A percentile compares a stretch with the other conserved stretches of the same genome.
phyloP scores from a whole-genome alignment of 2,888 invertebrate genomes.

The Bellardia pandia region DNA sequence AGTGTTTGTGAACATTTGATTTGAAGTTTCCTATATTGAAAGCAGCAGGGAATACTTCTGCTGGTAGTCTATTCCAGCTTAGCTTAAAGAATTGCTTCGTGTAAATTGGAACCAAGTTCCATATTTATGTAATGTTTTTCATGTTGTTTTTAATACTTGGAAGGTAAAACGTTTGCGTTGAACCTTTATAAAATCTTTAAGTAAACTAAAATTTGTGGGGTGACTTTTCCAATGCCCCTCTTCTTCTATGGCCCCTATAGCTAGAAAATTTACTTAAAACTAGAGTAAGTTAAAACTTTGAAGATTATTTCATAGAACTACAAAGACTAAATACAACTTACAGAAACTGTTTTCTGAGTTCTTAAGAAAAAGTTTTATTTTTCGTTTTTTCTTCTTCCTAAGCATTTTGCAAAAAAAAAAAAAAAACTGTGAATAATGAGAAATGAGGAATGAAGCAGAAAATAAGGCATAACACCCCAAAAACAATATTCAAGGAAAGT shows the following conservation, averaged over 20 bases:
- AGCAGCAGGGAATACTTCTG: no score
- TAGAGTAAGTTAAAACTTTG: conserved; percentile 52
- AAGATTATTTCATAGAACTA: conserved; percentile 28
- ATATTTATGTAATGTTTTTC: no score
- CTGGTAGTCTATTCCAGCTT: no score
- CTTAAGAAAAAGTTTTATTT: conserved; percentile 38
- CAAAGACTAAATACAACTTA: conserved; percentile 7
- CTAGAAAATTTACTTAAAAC: conserved; percentile 1
- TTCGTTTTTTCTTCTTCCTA: neutral
- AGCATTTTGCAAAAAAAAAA: no score
- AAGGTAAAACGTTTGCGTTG: no score
- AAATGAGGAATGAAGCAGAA: conserved; percentile 5
- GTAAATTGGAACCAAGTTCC: no score
- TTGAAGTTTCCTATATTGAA: no score
- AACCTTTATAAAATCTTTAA: neutral
- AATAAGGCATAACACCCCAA: neutral
- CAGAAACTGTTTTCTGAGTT: conserved; percentile 38
- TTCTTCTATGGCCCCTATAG: neutral
- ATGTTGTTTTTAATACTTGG: no score
- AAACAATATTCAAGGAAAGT: neutral
- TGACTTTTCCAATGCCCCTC: neutral
- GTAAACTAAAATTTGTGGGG: neutral
- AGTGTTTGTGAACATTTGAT: no score
- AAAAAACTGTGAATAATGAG: conserved; percentile 35
- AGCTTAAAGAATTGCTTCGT: no score